Base-by-base conservation (phyloP, 2,113 vertebrate species). In the Pollachius pollachius region DNA sequence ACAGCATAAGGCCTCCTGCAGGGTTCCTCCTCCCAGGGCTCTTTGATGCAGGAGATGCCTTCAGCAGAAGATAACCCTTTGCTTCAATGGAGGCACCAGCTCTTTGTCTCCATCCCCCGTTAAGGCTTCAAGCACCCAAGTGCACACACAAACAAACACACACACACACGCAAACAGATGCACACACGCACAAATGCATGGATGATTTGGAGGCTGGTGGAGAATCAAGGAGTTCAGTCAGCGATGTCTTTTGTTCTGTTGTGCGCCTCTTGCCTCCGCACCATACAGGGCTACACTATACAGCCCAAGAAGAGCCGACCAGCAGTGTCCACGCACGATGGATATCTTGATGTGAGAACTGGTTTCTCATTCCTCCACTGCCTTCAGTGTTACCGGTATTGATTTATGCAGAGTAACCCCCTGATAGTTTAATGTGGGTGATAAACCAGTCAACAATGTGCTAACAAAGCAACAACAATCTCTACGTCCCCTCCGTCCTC, bases 371-470 rank as follows among this genome's bases (percentile, higher is more conserved):
- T 13, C 64, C 64, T 66, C 16, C 19, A 23, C 37, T 37, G 57
- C 19, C 58, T 61, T 61, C 16, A 52, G 25, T 70, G 5, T 64
- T n/a, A 17, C 48, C 52, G 12, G 52, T 62, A 76, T 61, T 54
- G 65, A 68, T 68, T 62, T 48, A 59, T 59, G 75, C 62, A 65
- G 74, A 64, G 68, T 62, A 37, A 67, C 18, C 27, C 48, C n/a
- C 11, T 18, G 5, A n/a, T 61, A 16, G 52, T 56, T 30, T 34
- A 8, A 30, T 41, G 64, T 62, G 25, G 71, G 25, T 15, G 30
- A 56, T 30, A 30, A 19, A 64, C 54, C 65, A 19, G 58, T 72
- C 67, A 72, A 69, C 65, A 71, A 52, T 59, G 18, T 52, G 30
- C 74, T 70, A 70, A 67, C 64, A 59, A 67, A 58, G 37, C 60